A percentile compares a stretch with the other conserved stretches of the same genome.
Evolutionary conservation across 2,888 invertebrate genomes (phyloP).

Genomic region (Torymus auratus): DNA sequence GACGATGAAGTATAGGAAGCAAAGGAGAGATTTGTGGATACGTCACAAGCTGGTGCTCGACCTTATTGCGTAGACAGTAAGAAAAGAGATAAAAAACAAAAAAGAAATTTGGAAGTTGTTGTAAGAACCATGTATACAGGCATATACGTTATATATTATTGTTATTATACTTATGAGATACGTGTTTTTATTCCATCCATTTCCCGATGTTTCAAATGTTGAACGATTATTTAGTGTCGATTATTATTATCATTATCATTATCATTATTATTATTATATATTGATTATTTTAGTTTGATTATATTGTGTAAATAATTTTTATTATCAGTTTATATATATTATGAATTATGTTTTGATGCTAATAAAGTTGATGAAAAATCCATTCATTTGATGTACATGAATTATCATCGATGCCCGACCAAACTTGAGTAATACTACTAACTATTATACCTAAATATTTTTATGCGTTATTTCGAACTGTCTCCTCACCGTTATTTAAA

Average conservation of each 20-base stretch:
- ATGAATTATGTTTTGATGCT: slow-evolving; percentile 28
- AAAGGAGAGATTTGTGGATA: slow-evolving; percentile 30
- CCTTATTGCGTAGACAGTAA: slow-evolving; percentile 63
- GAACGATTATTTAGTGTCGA: too few relatives aligned
- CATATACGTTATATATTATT: slow-evolving; percentile 69
- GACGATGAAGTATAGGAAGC: background rate
- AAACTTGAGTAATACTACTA: too few relatives aligned
- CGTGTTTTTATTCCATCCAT: slow-evolving; percentile 56
- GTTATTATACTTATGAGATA: slow-evolving; percentile 68
- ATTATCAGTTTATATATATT: slow-evolving; percentile 23
- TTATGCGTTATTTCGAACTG: too few relatives aligned
- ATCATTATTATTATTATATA: too few relatives aligned
- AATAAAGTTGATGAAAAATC: slow-evolving; percentile 26
- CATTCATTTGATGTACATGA: background rate
- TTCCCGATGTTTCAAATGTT: background rate
- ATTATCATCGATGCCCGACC: too few relatives aligned
- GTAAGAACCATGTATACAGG: slow-evolving; percentile 68
- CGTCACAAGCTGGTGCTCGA: slow-evolving; percentile 60
- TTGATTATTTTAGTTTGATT: too few relatives aligned
- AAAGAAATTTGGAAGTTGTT: slow-evolving; percentile 66
- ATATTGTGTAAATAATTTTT: slow-evolving; percentile 8
- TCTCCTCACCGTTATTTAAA: too few relatives aligned
- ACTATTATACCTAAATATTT: too few relatives aligned
- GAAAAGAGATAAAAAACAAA: slow-evolving; percentile 56
- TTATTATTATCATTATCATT: too few relatives aligned